Evolutionary conservation across 1,140 invertebrate genomes (phyloP), one percentile per base, ranked within the genome.

Genomic region (Drosophila guanche): DNA sequence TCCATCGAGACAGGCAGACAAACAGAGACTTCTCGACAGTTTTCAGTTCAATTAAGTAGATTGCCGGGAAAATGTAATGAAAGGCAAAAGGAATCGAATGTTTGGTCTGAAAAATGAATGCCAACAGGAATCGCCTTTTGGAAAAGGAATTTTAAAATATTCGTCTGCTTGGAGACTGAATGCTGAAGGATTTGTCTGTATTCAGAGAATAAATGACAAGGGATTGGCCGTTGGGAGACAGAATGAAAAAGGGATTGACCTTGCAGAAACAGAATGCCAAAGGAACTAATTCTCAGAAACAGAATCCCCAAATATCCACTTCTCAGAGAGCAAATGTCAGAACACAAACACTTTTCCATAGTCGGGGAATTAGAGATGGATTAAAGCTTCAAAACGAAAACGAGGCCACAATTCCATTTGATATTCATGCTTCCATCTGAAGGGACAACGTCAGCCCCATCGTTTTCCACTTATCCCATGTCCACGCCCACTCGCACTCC

Each of bases 11-110:
- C 23, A 22, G 29, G n/a, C 50, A 50, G 43, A 62, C 43, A 47
- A 42, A 29, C 55, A 29, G 48, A 60, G 5, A 29, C 46, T 37
- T 56, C 37, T n/a, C 37, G 27, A 40, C 71, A 76, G 63, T 65
- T 83, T 74, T 58, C 56, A 74, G 56, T 73, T 83, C 74, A 81
- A 81, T 78, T 73, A 37, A 37, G 33, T 12, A 77, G 56, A 76
- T 53, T 58, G 56, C 66, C 55, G 54, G 43, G 23, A 22, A 43
- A 52, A 10, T 53, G 45, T 41, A 73, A 61, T 73, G 69, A 57
- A 73, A 73, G 70, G 69, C 10, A 50, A 74, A 43, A 43, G 60
- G 29, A 10, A 33, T 33, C 29, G 29, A 33, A 33, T 33, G 8
- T 10, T 33, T 33, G 29, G 33, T 20, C 16, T 20, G 16, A 20